Evolutionary conservation across 2,888 invertebrate species (phyloP).

Genomic region (Hirtodrosophila alboralis): DNA sequence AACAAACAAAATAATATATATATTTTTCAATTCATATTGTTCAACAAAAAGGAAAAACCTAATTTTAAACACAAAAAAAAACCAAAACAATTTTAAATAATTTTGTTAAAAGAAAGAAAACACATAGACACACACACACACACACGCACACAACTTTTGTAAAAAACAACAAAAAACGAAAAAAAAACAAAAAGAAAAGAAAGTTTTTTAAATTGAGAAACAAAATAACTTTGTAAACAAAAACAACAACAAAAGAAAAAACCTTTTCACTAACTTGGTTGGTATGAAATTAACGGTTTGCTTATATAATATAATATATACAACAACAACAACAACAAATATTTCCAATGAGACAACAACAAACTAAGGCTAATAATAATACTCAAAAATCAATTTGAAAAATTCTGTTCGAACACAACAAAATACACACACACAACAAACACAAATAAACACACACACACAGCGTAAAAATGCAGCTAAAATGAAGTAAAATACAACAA

Average conservation of each 20-base stretch:
- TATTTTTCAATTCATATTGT: no score
- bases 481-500: conserved; percentile 21
- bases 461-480: conserved; percentile 38
- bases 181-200: no score
- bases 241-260: conserved; percentile 9
- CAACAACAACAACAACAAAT: conserved; percentile 29
- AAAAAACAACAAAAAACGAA: neutral
- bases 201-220: no score
- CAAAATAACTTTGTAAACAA: conserved; percentile 16
- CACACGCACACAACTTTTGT: conserved; percentile 16
- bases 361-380: conserved; percentile 50
- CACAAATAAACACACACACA: conserved; percentile 2
- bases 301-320: conserved; percentile 65
- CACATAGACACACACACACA: conserved; percentile 5
- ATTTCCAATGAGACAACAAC: conserved; percentile 50
- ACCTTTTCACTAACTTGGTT: conserved; percentile 71
- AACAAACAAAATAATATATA: no score
- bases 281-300: conserved; percentile 78
- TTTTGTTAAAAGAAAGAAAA: conserved; percentile 30
- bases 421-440: conserved; percentile 16
- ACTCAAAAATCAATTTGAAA: conserved; percentile 38
- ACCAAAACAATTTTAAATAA: conserved; percentile 21
- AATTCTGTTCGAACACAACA: conserved; percentile 9
- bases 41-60: no score
- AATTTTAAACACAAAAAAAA: conserved; percentile 25